These are phyloP conservation scores for Ameiurus melas DNA, from an alignment of 2,113 vertebrate species.

Conservation along the genomic window DNA sequence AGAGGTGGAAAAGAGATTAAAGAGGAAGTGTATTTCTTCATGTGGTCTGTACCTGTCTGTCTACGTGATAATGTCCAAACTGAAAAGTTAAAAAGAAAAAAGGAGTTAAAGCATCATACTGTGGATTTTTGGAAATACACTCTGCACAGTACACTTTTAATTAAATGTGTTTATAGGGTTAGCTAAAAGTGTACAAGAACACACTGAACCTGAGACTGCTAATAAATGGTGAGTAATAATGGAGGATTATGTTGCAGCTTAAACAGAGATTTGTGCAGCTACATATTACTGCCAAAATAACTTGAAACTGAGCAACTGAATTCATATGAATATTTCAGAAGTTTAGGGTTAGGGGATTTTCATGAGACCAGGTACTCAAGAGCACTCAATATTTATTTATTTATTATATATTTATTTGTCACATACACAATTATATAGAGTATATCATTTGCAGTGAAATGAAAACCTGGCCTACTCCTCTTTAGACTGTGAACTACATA, in stretches of 20 bases:
- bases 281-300: background rate
- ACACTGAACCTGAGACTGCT: background rate
- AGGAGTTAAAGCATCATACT: slow-evolving; percentile 67
- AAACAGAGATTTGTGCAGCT: background rate
- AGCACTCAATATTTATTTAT: too few species aligned
- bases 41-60: slow-evolving; percentile 70
- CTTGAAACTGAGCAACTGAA: background rate
- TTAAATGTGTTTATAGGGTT: background rate
- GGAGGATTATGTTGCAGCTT: background rate
- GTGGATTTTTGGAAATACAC: background rate
- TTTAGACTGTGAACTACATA: too few species aligned
- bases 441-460: too few species aligned
- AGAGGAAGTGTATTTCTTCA: slow-evolving; percentile 49
- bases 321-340: background rate
- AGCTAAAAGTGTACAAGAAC: background rate
- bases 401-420: too few species aligned
- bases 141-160: background rate
- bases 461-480: too few species aligned
- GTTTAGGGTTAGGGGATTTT: background rate
- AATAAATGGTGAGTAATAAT: background rate
- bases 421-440: too few species aligned
- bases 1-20: background rate
- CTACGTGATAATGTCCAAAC: slow-evolving; percentile 77
- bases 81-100: slow-evolving; percentile 72
- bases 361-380: background rate